Base-by-base conservation (phyloP, 2,797 vertebrate species). In the Sebastes melanostomus region DNA sequence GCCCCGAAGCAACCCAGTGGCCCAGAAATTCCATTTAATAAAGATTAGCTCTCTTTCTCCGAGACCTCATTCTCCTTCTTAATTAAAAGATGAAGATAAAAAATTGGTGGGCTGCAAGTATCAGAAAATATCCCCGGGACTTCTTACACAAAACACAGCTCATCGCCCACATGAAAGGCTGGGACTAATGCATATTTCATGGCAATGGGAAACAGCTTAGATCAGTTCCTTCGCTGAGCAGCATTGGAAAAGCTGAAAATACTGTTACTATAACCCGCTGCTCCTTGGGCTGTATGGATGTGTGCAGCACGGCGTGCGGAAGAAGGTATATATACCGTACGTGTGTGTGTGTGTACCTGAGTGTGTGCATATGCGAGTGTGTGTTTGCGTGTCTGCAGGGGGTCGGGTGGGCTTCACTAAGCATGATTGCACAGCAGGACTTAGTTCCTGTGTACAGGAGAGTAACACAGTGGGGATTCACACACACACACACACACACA, bases 11-110 rank as follows among this genome's bases (percentile, higher is more conserved):
- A 75, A 91, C 68, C 89, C 86, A 91, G 73, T 92, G 92, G 92
- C 92, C 94, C 92, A 93, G 94, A 95, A 96, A 96, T 94, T 94
- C 91, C 91, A 95, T 95, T 95, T 96, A 95, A 95, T 95, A 95
- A 94, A 95, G 93, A 95, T 94, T 95, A 94, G 91, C 89, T 91
- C 87, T 59, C 84, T 90, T 94, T 93, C 92, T 89, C 75, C n/a
- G 85, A 92, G 93, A 92, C 92, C 91, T 93, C 81, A 92, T 94
- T 95, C 90, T 91, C 86, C 77, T 86, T 86, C 92, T 92, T 95
- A 95, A 95, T 95, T 95, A 95, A 95, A 95, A 94, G 89, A 93
- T 89, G 88, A 87, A 93, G 94, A 95, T 94, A 91, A 91, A 93
- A 93, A 92, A 92, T 78, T 86, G 84, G 85, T 86, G 87, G 70